A percentile compares a stretch with the other conserved stretches of the same genome.
Conservation (phyloP, 2,888 invertebrate species). For the Drosophila limbata region DNA sequence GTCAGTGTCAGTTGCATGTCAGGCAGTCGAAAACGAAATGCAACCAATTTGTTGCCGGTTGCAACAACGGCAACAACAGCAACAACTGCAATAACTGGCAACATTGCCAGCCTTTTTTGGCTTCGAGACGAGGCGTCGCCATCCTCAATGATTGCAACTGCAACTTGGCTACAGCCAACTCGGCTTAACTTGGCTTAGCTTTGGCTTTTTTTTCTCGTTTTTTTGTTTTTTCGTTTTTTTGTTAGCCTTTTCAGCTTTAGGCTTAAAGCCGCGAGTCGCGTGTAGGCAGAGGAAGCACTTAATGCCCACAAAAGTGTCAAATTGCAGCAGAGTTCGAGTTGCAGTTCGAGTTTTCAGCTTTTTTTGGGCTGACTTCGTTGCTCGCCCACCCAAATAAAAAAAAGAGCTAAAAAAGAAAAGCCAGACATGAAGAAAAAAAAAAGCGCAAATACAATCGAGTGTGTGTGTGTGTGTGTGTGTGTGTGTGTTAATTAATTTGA, state of each 20-base stretch:
- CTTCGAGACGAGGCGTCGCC: conserved; percentile 75
- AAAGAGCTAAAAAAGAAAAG: conserved; percentile 26
- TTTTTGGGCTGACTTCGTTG: conserved; percentile 1
- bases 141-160: conserved; percentile 38
- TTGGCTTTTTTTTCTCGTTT: not conserved
- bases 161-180: conserved; percentile 15
- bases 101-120: conserved; percentile 70
- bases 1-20: conserved; percentile 69
- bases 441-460: conserved; percentile 32
- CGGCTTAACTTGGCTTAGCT: conserved; percentile 21
- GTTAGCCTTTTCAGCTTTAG: conserved; percentile 5
- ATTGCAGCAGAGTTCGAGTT: conserved; percentile 70
- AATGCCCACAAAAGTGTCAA: conserved; percentile 85
- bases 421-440: conserved; percentile 49
- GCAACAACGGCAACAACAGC: conserved; percentile 24
- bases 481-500: conserved; percentile 74
- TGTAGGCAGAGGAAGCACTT: conserved; percentile 84
- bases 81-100: conserved; percentile 36
- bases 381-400: conserved; percentile 46
- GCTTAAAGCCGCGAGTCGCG: conserved; percentile 43
- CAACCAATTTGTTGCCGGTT: conserved; percentile 78
- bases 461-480: conserved; percentile 33
- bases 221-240: not conserved
- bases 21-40: conserved; percentile 70
- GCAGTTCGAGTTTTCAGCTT: conserved; percentile 27